Percentiles rank a stretch among this genome's conserved stretches.
Conservation (phyloP, 1,140 invertebrate species). For the Gyrodactylus salaris region DNA sequence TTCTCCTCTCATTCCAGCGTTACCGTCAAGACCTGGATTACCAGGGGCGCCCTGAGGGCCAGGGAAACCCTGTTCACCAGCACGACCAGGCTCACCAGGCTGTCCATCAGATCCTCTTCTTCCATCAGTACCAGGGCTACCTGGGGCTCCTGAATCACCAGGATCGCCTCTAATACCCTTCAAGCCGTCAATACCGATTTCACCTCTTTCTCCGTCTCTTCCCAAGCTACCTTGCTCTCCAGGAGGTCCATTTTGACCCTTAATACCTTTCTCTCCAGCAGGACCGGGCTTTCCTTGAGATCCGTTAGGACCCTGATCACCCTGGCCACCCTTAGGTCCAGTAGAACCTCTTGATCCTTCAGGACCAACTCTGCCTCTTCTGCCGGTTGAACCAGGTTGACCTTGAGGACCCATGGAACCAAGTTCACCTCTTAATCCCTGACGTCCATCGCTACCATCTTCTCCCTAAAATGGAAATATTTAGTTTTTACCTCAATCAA, state of each 20-base stretch:
- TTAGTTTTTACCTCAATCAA: neutral
- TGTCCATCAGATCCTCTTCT: slow-evolving; percentile 10
- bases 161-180: slow-evolving; percentile 8
- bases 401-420: slow-evolving; percentile 19
- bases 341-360: slow-evolving; percentile 8
- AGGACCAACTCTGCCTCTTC: slow-evolving; percentile 8
- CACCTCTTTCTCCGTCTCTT: neutral
- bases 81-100: slow-evolving; percentile 9
- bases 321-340: slow-evolving; percentile 13
- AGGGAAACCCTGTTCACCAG: slow-evolving; percentile 3
- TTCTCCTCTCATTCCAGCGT: slow-evolving; percentile 12
- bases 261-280: slow-evolving; percentile 12
- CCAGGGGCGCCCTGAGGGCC: slow-evolving; percentile 3
- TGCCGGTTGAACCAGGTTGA: slow-evolving; percentile 13
- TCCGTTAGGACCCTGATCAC: slow-evolving; percentile 10
- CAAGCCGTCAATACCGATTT: slow-evolving; percentile 8
- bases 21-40: neutral
- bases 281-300: slow-evolving; percentile 11
- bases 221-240: slow-evolving; percentile 14
- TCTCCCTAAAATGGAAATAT: slow-evolving; percentile 13
- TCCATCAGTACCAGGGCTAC: slow-evolving; percentile 8
- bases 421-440: slow-evolving; percentile 4
- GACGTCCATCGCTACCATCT: slow-evolving; percentile 14
- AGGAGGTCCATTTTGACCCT: slow-evolving; percentile 13
- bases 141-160: slow-evolving; percentile 7